Base-by-base conservation (phyloP, 2,888 invertebrate species). In the Tortricodes alternella region DNA sequence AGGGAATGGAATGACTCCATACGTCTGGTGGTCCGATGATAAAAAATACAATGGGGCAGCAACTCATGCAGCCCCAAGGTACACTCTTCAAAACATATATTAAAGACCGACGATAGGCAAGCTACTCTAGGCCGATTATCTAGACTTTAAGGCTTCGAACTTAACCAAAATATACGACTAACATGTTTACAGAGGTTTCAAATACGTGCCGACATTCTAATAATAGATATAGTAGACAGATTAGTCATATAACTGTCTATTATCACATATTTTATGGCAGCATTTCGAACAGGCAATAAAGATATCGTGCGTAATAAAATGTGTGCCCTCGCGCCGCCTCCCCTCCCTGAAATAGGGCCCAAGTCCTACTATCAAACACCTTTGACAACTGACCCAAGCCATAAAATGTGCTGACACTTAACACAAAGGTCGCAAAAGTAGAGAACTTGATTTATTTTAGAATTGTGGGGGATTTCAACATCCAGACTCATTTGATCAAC, bases 251-350 rank as follows among this genome's bases (percentile, higher is more conserved):
- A 73, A 76, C 73, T 70, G 74, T 71, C 71, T 73, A 78, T 80
- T 83, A 83, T 78, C 81, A 66, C 68, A 61, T 67, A 64, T 75
- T 85, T 87, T 85, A 87, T 78, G 78, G 72, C 70, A 62, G 66
- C 71, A 73, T 76, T 70, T 71, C 75, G 76, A 78, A 78, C 75
- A 67, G 62, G 70, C 74, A 71, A 75, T 87, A 87, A 87, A 87
- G 85, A 84, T 87, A 87, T 69, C 67, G 62, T 51, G 61, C 29
- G 63, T 69, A 69, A 72, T 74, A 73, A 76, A 69, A 65, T 58
- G 63, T 62, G 59, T 67, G 63, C 38, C 41, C 38, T 27, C 23
- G 19, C 38, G 52, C 53, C 60, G 59, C 38, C 59, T 53, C 23
- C 15, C 32, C 27, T 21, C 37, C 39, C 39, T 41, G 55, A 43